phyloP scores from a whole-genome alignment of 2,113 vertebrate genomes.

The Origma solitaria region DNA sequence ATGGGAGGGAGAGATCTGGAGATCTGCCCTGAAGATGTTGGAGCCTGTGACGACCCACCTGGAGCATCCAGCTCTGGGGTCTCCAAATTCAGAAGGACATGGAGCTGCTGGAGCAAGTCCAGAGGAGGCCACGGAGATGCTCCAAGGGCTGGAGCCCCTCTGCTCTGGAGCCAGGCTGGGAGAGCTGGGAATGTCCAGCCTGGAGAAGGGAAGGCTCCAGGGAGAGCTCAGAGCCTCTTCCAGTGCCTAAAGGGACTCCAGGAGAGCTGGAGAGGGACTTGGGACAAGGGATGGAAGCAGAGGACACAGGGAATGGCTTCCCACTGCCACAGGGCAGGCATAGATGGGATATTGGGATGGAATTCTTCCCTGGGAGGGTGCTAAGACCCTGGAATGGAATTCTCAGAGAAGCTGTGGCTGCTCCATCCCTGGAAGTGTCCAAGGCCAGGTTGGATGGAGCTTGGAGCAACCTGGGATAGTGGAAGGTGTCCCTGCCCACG shows the following conservation, averaged over 20 bases:
- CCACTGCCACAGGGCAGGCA: accelerated
- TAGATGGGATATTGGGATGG: neutral
- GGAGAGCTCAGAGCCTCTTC: accelerated
- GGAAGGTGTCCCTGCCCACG: neutral
- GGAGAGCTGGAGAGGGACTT: neutral
- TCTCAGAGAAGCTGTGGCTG: neutral
- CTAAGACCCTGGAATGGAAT: accelerated
- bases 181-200: neutral
- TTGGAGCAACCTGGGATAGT: neutral
- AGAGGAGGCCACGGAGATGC: neutral
- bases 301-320: neutral
- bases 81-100: accelerated
- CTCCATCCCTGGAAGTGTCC: neutral
- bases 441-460: accelerated
- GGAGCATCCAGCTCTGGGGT: neutral
- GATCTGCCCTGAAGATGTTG: neutral
- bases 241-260: neutral
- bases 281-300: neutral
- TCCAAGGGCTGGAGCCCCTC: neutral
- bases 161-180: neutral
- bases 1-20: neutral
- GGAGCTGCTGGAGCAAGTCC: accelerated
- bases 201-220: accelerated
- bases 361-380: accelerated
- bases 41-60: neutral